Percentiles rank a stretch among this genome's conserved stretches.
Evolutionary conservation across 1,140 invertebrate species (phyloP).

Genomic region (Adoxophyes honmai): DNA sequence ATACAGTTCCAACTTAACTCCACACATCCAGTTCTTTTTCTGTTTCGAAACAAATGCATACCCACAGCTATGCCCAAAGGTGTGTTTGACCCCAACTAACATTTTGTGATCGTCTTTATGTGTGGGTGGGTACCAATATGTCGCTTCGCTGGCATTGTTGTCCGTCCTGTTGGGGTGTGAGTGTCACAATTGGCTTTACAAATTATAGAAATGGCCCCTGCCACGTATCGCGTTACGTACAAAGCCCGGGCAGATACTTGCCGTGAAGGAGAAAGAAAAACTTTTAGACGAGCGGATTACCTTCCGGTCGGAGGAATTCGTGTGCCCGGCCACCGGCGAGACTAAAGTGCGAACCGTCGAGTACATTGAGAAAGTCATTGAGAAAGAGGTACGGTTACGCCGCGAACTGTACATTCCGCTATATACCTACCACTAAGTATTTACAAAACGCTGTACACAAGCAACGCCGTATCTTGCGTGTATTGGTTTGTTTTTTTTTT

Average conservation of each 20-base stretch:
- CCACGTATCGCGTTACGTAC: constrained; percentile 90
- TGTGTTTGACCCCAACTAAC: not conserved
- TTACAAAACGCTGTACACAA: constrained; percentile 54
- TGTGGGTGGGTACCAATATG: constrained; percentile 36
- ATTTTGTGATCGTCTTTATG: constrained; percentile 22
- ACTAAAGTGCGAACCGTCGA: constrained; percentile 92
- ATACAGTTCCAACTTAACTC: constrained; percentile 22
- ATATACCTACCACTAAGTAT: constrained; percentile 25
- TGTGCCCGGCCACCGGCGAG: constrained; percentile 90
- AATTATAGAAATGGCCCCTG: constrained; percentile 76
- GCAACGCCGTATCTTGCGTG: constrained; percentile 68
- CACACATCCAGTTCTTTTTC: constrained; percentile 15
- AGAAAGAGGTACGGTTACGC: constrained; percentile 89
- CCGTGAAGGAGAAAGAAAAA: constrained; percentile 92
- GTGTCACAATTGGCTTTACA: constrained; percentile 71
- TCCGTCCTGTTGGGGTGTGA: constrained; percentile 51
- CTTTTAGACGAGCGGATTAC: constrained; percentile 92
- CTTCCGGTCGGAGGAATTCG: constrained; percentile 90
- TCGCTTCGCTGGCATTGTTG: constrained; percentile 54
- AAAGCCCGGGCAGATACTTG: constrained; percentile 87
- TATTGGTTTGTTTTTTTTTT: constrained; percentile 42
- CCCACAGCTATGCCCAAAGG: not conserved
- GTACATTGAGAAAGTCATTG: constrained; percentile 96
- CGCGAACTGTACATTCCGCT: constrained; percentile 60
- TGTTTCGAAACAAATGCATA: not conserved